Percentiles rank a stretch among this genome's conserved stretches.
Conservation (phyloP, 2,888 invertebrate species). For the Exocentrus adspersus region DNA sequence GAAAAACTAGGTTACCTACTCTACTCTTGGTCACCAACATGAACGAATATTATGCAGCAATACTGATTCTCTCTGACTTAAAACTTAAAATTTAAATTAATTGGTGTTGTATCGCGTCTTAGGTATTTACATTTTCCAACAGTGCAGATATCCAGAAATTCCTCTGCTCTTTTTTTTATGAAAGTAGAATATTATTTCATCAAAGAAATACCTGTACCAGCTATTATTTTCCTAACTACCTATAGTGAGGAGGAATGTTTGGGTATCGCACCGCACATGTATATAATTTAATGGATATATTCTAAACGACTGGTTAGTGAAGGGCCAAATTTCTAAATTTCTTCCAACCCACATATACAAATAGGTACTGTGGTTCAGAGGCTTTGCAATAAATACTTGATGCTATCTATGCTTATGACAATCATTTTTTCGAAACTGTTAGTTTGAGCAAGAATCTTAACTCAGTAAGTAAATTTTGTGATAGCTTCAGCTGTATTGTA, state of each 20-base stretch:
- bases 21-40: too few species aligned
- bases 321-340: slow-evolving; percentile 24
- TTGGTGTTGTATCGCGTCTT: too few species aligned
- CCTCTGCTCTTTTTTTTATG: neutral
- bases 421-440: slow-evolving; percentile 12
- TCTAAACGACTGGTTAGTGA: slow-evolving; percentile 21
- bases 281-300: slow-evolving; percentile 14
- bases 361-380: slow-evolving; percentile 21
- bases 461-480: slow-evolving; percentile 9
- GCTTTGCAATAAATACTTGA: slow-evolving; percentile 6
- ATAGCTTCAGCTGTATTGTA: slow-evolving; percentile 17
- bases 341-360: slow-evolving; percentile 3
- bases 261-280: slow-evolving; percentile 8
- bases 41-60: too few species aligned
- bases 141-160: too few species aligned
- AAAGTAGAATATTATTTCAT: neutral
- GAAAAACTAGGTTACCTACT: too few species aligned
- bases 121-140: too few species aligned
- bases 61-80: too few species aligned
- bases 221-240: too few species aligned
- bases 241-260: too few species aligned
- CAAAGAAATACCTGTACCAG: too few species aligned
- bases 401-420: slow-evolving; percentile 25
- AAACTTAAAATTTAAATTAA: too few species aligned
- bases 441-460: neutral